Percentiles rank a stretch among this genome's conserved stretches.
These are phyloP conservation scores for Anguilla obscura DNA, from an alignment of 2,797 vertebrate species.

Conservation along the genomic window DNA sequence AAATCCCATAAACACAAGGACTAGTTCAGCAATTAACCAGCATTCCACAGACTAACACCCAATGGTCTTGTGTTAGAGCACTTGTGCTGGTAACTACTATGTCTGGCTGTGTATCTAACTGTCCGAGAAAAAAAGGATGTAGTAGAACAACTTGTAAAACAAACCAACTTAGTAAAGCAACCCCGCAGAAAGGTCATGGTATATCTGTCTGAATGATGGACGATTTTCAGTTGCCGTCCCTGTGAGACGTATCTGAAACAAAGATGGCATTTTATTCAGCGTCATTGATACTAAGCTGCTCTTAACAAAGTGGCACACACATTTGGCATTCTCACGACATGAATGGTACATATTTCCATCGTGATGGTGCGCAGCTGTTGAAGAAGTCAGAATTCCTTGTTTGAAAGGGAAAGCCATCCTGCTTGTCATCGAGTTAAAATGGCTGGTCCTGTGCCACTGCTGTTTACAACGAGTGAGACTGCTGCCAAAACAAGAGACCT, in stretches of 20 bases:
- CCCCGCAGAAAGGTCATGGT: not conserved
- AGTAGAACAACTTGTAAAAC: not conserved
- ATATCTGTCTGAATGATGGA: conserved; percentile 4
- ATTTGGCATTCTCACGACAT: conserved; percentile 60
- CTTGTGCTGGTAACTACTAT: not conserved
- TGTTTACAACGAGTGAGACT: not conserved
- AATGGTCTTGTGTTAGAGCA: not conserved
- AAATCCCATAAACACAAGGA: conserved; percentile 27
- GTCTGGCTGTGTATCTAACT: not conserved
- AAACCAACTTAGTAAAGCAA: not conserved
- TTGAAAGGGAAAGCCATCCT: conserved; percentile 52
- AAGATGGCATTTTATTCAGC: conserved; percentile 43
- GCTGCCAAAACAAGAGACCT: conserved; percentile 42
- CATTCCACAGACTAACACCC: not conserved
- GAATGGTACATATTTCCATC: conserved; percentile 47
- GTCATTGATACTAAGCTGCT: conserved; percentile 52
- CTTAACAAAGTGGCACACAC: conserved; percentile 50
- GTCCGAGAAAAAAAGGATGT: not conserved
- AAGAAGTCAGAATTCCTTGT: conserved; percentile 49
- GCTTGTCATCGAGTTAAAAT: conserved; percentile 56
- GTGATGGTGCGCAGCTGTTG: conserved; percentile 67
- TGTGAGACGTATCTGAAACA: conserved; percentile 37
- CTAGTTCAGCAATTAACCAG: conserved; percentile 29
- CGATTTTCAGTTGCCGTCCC: not conserved
- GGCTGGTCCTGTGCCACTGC: conserved; percentile 37